Conservation (phyloP, 2,888 invertebrate species). For the Gymnosoma rotundatum region DNA sequence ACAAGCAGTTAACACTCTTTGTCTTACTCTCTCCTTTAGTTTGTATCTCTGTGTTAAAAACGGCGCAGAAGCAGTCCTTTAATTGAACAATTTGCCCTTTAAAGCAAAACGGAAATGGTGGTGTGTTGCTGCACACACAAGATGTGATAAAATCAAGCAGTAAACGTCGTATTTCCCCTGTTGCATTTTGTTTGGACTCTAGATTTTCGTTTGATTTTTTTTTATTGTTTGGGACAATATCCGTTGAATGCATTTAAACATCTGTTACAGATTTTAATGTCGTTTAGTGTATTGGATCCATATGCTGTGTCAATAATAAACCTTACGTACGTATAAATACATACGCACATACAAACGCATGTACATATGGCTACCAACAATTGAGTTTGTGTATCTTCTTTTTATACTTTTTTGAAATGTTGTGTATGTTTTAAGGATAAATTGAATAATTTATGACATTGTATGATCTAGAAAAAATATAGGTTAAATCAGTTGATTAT, state of each 20-base stretch:
- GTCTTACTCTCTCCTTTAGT: constrained; percentile 27
- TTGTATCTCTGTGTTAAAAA: neutral
- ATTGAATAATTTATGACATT: constrained; percentile 67
- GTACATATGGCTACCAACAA: neutral
- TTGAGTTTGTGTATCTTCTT: neutral
- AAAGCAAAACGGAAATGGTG: constrained; percentile 24
- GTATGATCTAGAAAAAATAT: constrained; percentile 63
- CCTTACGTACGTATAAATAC: too few relatives aligned
- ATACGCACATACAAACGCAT: neutral
- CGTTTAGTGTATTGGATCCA: constrained; percentile 56
- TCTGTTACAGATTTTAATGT: constrained; percentile 66
- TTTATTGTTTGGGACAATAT: constrained; percentile 41
- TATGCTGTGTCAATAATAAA: constrained; percentile 54
- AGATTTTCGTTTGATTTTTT: neutral
- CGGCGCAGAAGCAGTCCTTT: constrained; percentile 43
- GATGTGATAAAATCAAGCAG: constrained; percentile 1
- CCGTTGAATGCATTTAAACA: constrained; percentile 59
- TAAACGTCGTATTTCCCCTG: constrained; percentile 52
- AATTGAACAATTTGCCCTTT: constrained; percentile 16
- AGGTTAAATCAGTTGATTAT: constrained; percentile 67
- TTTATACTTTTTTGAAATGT: constrained; percentile 19
- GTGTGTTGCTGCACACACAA: neutral
- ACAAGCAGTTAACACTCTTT: neutral
- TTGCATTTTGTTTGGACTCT: constrained; percentile 56
- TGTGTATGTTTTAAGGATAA: constrained; percentile 66